Evolutionary conservation across 2,888 invertebrate genomes (phyloP).

Genomic region (Psococerastis gibbosa): DNA sequence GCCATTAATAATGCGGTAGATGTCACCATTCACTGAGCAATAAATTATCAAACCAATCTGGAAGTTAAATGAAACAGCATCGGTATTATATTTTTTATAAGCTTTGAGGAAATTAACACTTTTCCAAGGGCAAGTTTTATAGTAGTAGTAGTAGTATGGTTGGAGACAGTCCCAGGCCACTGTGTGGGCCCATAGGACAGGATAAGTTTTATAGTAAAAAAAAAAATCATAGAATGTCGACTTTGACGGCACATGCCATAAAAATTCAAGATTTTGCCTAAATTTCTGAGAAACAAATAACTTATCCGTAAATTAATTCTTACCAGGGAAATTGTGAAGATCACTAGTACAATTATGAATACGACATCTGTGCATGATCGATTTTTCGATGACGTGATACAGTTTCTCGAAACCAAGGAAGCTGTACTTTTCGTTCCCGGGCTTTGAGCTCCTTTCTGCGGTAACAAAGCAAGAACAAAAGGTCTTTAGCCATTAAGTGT

Average conservation of each 20-base stretch:
- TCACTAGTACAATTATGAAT: constrained; percentile 31
- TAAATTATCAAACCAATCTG: constrained; percentile 26
- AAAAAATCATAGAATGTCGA: too few relatives aligned
- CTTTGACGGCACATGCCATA: not conserved
- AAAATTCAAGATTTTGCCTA: not conserved
- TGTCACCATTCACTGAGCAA: constrained; percentile 33
- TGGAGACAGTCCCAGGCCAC: too few relatives aligned
- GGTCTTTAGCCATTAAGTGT: too few relatives aligned
- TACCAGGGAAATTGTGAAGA: constrained; percentile 35
- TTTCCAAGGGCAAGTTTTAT: too few relatives aligned
- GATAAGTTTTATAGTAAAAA: too few relatives aligned
- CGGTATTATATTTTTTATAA: too few relatives aligned
- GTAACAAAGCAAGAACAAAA: too few relatives aligned
- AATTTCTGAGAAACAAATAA: not conserved
- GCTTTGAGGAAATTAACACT: too few relatives aligned
- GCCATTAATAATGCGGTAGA: constrained; percentile 37
- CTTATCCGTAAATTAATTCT: constrained; percentile 19
- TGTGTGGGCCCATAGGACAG: too few relatives aligned
- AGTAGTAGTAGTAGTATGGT: too few relatives aligned
- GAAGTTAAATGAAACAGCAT: too few relatives aligned
- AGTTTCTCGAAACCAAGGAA: not conserved
- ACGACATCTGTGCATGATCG: constrained; percentile 34
- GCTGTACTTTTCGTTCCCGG: not conserved
- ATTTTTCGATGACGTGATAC: constrained; percentile 16
- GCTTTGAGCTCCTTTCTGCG: too few relatives aligned